A percentile compares a stretch with the other conserved stretches of the same genome.
Evolutionary conservation across 2,113 vertebrate species (phyloP).

Genomic region (Phalacrocorax pelagicus): DNA sequence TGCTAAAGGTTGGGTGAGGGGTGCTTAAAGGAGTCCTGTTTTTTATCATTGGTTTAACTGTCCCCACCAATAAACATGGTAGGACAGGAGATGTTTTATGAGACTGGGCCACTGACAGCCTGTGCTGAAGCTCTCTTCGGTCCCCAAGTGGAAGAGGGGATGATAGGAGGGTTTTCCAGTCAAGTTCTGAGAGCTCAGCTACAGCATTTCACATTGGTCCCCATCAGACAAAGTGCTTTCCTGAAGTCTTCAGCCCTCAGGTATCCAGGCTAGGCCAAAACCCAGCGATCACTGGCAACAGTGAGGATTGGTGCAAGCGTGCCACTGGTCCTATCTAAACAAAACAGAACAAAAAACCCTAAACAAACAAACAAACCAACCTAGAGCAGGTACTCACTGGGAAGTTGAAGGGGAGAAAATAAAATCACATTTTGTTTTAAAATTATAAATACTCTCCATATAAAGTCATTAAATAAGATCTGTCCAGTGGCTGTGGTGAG

Average conservation of each 20-base stretch:
- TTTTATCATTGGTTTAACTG: not conserved
- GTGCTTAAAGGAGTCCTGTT: not conserved
- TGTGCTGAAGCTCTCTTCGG: not conserved
- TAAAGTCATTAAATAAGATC: conserved; percentile 52
- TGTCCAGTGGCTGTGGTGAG: not conserved
- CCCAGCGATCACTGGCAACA: not conserved
- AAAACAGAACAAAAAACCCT: not conserved
- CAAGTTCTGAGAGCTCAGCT: conserved; percentile 18
- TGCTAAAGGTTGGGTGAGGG: not conserved
- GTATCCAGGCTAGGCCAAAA: conserved; percentile 21
- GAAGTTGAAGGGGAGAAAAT: conserved; percentile 14
- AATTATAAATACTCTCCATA: conserved; percentile 66
- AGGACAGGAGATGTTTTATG: not conserved
- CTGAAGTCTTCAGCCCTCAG: conserved; percentile 20
- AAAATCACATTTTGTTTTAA: conserved; percentile 39
- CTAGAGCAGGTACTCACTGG: not conserved
- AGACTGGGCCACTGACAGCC: not conserved
- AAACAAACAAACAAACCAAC: not conserved
- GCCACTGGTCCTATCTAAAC: not conserved
- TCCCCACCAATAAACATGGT: not conserved
- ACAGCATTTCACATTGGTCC: conserved; percentile 44
- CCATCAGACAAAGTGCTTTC: conserved; percentile 42
- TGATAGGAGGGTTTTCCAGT: not conserved
- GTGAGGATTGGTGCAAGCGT: conserved; percentile 5
- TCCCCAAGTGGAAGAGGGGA: not conserved